phyloP scores from a whole-genome alignment of 2,113 vertebrate species.

The Steatornis caripensis region DNA sequence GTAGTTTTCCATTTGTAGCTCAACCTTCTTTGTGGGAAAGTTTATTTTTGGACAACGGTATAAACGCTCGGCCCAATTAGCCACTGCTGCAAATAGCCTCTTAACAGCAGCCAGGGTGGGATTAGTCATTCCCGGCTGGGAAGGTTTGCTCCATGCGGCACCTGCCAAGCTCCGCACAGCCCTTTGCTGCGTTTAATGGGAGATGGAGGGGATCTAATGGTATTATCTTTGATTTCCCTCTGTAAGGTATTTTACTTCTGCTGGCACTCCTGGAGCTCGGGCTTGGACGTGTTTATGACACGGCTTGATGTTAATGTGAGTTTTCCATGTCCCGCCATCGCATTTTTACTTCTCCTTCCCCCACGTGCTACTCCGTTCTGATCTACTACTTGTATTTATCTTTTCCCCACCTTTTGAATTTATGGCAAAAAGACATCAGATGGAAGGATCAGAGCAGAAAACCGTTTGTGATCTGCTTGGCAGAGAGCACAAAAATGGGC shows the following conservation, averaged over 20 bases:
- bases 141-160: not conserved
- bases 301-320: not conserved
- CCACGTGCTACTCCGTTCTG: not conserved
- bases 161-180: not conserved
- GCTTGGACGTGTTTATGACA: not conserved
- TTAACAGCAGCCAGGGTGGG: not conserved
- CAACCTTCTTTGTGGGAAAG: not conserved
- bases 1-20: constrained; percentile 27
- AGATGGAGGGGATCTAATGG: not conserved
- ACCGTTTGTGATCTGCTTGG: not conserved
- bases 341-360: not conserved
- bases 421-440: not conserved
- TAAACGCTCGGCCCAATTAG: not conserved
- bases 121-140: not conserved
- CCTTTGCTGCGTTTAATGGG: not conserved
- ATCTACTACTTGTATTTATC: not conserved
- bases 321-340: not conserved
- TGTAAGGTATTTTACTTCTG: constrained; percentile 18
- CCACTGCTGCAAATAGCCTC: not conserved
- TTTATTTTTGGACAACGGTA: not conserved
- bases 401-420: not conserved
- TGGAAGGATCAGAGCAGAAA: not conserved
- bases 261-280: not conserved
- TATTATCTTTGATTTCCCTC: not conserved
- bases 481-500: not conserved